Conservation (phyloP, 2,113 vertebrate genomes). For the Dromas ardeola region DNA sequence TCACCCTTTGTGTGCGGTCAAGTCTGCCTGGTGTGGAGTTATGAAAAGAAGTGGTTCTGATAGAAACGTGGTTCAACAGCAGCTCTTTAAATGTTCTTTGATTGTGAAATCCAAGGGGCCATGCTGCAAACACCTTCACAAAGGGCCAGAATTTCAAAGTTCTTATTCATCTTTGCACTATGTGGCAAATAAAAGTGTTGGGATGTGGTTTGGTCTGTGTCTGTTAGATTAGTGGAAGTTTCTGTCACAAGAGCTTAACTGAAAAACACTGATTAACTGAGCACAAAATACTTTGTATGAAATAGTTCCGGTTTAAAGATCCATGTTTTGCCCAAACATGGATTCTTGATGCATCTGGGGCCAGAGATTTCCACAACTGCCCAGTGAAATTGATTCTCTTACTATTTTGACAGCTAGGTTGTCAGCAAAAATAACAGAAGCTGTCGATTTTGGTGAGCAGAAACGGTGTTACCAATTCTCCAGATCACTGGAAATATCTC, state of each 20-base stretch:
- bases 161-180: background rate
- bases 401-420: background rate
- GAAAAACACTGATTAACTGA: background rate
- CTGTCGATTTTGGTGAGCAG: background rate
- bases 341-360: background rate
- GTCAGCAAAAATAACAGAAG: background rate
- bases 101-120: background rate
- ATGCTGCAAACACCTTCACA: background rate
- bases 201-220: background rate
- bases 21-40: background rate
- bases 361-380: background rate
- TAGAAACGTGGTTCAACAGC: background rate
- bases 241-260: background rate
- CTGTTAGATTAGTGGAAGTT: background rate
- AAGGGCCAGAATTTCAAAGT: background rate
- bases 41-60: background rate
- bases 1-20: conserved; percentile 37
- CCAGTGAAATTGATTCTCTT: background rate
- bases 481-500: background rate
- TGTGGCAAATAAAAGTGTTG: background rate
- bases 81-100: background rate
- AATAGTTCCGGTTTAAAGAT: background rate
- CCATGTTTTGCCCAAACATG: background rate
- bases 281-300: background rate
- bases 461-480: background rate